These are phyloP conservation scores for Drosophila albomicans DNA, from an alignment of 1,140 invertebrate genomes.

Conservation along the genomic window DNA sequence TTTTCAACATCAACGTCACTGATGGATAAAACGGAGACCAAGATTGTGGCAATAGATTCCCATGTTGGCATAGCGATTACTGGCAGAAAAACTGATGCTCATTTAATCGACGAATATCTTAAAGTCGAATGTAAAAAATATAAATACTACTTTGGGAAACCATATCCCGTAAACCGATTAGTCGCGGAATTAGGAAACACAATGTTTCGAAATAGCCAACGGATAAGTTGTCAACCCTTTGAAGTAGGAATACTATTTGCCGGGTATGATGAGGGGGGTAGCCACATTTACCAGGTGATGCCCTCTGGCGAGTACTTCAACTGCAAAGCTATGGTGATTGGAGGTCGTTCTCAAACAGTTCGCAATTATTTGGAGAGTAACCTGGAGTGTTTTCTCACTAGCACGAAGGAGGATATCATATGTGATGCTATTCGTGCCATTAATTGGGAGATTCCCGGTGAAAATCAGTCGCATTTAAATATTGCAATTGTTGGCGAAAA, in stretches of 20 bases:
- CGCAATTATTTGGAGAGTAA: slow-evolving; percentile 98
- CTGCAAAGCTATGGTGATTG: slow-evolving; percentile 99
- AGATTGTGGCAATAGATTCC: slow-evolving; percentile 90
- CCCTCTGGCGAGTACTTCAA: slow-evolving; percentile 99
- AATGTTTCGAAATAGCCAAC: slow-evolving; percentile 98
- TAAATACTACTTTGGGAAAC: slow-evolving; percentile 88
- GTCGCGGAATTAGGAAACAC: slow-evolving; percentile 95
- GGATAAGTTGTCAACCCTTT: slow-evolving; percentile 98
- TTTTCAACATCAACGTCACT: slow-evolving; percentile 91
- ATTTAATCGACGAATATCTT: too few species aligned
- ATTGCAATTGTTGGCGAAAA: slow-evolving; percentile 88
- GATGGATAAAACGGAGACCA: too few species aligned
- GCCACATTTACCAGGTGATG: slow-evolving; percentile 99
- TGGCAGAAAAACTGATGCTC: slow-evolving; percentile 97
- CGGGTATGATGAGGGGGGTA: slow-evolving; percentile 97
- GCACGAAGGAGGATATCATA: slow-evolving; percentile 93
- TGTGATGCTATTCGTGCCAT: slow-evolving; percentile 97
- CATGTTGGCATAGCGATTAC: slow-evolving; percentile 98
- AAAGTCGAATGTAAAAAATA: slow-evolving; percentile 86
- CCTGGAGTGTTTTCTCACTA: slow-evolving; percentile 90
- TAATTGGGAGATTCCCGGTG: slow-evolving; percentile 96
- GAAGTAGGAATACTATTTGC: slow-evolving; percentile 98
- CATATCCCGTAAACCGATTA: slow-evolving; percentile 95
- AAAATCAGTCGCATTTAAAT: slow-evolving; percentile 86
- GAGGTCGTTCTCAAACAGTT: slow-evolving; percentile 98